Conservation (phyloP, 2,113 vertebrate genomes). For the Crotalus helleri region DNA sequence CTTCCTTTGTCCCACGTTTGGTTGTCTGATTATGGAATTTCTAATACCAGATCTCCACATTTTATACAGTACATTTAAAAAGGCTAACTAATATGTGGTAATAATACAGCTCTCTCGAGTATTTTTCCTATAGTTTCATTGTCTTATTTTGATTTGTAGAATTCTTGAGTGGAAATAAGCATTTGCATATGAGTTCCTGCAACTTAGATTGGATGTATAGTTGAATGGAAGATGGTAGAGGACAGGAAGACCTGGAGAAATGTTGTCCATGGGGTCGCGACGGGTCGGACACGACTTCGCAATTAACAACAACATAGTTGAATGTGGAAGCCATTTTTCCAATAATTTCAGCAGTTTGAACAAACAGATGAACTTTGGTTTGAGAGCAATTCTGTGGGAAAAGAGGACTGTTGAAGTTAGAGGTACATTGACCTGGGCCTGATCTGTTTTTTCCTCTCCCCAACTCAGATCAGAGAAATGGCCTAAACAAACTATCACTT, state of each 20-base stretch:
- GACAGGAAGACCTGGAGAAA: too few relatives aligned
- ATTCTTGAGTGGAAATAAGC: neutral
- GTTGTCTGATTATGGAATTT: slow-evolving; percentile 17
- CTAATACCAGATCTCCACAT: neutral
- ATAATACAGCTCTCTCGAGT: slow-evolving; percentile 15
- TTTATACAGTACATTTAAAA: slow-evolving; percentile 24
- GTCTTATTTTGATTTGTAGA: neutral
- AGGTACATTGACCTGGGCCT: neutral
- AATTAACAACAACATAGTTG: too few relatives aligned
- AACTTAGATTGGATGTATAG: neutral
- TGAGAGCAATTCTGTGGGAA: neutral
- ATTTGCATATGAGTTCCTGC: neutral
- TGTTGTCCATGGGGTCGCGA: too few relatives aligned
- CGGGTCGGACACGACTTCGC: too few relatives aligned
- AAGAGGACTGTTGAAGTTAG: neutral
- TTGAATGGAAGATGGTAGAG: too few relatives aligned
- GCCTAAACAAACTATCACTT: neutral
- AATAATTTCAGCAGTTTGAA: neutral
- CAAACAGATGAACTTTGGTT: neutral
- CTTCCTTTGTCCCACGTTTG: neutral
- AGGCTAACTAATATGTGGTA: slow-evolving; percentile 24
- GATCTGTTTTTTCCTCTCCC: neutral
- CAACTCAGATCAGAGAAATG: neutral
- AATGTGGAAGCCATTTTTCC: neutral
- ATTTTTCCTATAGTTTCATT: neutral